Conservation (phyloP, 2,888 invertebrate genomes). For the Thecocarcelia acutangulata region DNA sequence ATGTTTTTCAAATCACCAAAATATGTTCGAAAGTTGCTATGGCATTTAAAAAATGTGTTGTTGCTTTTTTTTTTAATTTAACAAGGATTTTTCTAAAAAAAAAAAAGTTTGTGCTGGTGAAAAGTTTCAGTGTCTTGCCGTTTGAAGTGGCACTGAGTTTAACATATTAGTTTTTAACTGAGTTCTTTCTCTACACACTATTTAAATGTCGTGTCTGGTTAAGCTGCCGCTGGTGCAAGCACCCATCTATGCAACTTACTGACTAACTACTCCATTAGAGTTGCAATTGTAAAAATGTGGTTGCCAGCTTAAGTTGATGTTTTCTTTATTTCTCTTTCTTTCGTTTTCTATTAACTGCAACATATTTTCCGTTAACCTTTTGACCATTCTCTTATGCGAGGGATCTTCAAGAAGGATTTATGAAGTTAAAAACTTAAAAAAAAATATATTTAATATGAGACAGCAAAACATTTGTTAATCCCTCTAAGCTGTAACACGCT, state of each 20-base stretch:
- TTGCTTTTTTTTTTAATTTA: conserved; percentile 5
- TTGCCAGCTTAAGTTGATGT: conserved; percentile 57
- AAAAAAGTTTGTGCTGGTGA: conserved; percentile 7
- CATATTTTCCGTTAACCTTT: conserved; percentile 66
- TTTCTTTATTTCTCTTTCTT: conserved; percentile 9
- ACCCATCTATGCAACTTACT: not conserved
- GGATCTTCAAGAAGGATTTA: not conserved
- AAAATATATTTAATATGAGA: too few relatives aligned
- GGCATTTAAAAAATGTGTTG: conserved; percentile 55
- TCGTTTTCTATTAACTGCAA: conserved; percentile 34
- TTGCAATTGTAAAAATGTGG: conserved; percentile 61
- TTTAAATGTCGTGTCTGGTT: conserved; percentile 1
- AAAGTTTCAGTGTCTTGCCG: conserved; percentile 1
- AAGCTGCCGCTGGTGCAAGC: not conserved
- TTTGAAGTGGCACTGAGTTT: conserved; percentile 21
- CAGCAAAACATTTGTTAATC: too few relatives aligned
- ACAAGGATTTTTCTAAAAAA: conserved; percentile 9
- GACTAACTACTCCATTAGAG: conserved; percentile 53
- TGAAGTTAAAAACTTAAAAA: not conserved
- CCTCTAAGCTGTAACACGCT: too few relatives aligned
- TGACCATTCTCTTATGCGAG: conserved; percentile 46
- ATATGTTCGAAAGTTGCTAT: conserved; percentile 44
- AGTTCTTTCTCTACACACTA: not conserved
- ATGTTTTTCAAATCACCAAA: conserved; percentile 65
- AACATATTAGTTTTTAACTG: conserved; percentile 11